Conservation (phyloP, 2,113 vertebrate genomes). For the Sapajus apella region DNA sequence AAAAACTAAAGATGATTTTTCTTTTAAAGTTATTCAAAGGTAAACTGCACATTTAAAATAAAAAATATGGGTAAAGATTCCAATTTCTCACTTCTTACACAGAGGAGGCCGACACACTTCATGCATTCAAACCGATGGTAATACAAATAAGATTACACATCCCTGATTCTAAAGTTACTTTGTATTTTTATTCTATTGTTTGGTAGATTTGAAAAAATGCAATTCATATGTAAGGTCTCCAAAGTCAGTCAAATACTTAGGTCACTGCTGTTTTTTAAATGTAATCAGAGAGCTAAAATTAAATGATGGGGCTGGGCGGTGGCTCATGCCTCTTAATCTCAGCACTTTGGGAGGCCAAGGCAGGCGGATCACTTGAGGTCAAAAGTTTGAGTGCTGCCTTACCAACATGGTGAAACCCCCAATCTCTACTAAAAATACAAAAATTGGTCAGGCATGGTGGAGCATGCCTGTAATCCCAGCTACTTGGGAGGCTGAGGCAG, state of each 20-base stretch:
- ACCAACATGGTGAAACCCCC: too few relatives aligned
- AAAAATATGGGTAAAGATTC: constrained; percentile 13
- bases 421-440: too few relatives aligned
- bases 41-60: constrained; percentile 49
- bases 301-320: background rate
- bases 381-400: too few relatives aligned
- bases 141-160: background rate
- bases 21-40: constrained; percentile 52
- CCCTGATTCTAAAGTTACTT: background rate
- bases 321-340: too few relatives aligned
- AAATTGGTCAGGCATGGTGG: too few relatives aligned
- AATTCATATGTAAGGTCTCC: background rate
- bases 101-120: background rate
- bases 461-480: too few relatives aligned
- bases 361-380: too few relatives aligned
- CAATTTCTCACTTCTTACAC: background rate
- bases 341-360: too few relatives aligned
- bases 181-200: background rate
- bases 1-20: constrained; percentile 39
- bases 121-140: background rate
- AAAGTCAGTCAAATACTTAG: background rate
- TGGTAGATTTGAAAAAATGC: constrained; percentile 17
- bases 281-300: background rate
- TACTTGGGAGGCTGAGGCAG: too few relatives aligned
- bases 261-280: background rate